Evolutionary conservation across 2,113 vertebrate genomes (phyloP).

Genomic region (Vanacampus margaritifer): DNA sequence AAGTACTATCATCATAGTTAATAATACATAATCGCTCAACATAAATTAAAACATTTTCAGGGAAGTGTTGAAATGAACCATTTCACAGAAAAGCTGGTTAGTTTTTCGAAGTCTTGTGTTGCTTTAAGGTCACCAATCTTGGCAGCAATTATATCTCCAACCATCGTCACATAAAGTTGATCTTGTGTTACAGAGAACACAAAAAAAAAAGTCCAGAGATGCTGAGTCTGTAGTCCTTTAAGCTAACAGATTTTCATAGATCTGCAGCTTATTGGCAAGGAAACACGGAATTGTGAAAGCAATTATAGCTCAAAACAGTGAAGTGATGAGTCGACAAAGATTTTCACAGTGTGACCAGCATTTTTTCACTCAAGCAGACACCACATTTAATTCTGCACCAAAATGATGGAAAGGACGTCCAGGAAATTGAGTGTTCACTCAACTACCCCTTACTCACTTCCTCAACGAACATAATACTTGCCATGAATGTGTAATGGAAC

Average conservation of each 20-base stretch:
- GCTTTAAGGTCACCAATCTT: slow-evolving; percentile 13
- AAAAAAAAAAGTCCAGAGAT: slow-evolving; percentile 26
- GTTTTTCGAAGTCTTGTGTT: too few species aligned
- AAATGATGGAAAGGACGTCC: slow-evolving; percentile 44
- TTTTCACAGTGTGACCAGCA: slow-evolving; percentile 45
- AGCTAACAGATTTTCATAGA: slow-evolving; percentile 38
- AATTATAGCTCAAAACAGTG: slow-evolving; percentile 39
- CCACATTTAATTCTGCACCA: slow-evolving; percentile 47
- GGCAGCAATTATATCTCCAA: slow-evolving; percentile 29
- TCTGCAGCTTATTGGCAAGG: slow-evolving; percentile 21
- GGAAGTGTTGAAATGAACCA: too few species aligned
- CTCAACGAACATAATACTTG: slow-evolving; percentile 23
- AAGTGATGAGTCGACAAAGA: slow-evolving; percentile 60
- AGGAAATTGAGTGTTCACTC: slow-evolving; percentile 64
- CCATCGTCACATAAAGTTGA: slow-evolving; percentile 30
- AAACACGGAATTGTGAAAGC: slow-evolving; percentile 47
- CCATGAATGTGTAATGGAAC: slow-evolving; percentile 26
- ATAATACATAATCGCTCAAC: too few species aligned
- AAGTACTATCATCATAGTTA: too few species aligned
- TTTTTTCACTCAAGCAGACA: slow-evolving; percentile 53
- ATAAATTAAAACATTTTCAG: too few species aligned
- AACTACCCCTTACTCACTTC: slow-evolving; percentile 35
- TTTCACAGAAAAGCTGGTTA: too few species aligned
- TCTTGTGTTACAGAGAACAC: slow-evolving; percentile 44
- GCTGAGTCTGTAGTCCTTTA: slow-evolving; percentile 22